phyloP scores from a whole-genome alignment of 2,113 vertebrate species.

The Thomomys bottae region DNA sequence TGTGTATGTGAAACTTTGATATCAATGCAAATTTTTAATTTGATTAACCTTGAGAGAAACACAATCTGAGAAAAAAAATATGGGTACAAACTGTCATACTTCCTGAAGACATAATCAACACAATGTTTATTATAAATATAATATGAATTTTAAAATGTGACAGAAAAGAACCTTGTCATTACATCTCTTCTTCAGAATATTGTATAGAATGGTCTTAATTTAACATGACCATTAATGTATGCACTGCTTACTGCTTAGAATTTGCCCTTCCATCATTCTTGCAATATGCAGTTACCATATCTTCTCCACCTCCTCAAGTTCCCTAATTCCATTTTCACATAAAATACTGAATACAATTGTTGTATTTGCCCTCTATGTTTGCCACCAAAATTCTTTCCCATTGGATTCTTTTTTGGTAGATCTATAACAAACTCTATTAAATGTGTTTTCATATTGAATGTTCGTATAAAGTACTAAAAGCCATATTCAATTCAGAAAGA shows the following conservation, averaged over 20 bases:
- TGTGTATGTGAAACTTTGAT: neutral
- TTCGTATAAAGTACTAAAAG: conserved; percentile 60
- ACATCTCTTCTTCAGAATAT: neutral
- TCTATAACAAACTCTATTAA: conserved; percentile 57
- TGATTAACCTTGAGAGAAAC: neutral
- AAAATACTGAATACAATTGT: too few species aligned
- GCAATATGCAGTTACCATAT: too few species aligned
- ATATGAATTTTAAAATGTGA: conserved; percentile 45
- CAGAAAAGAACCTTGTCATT: conserved; percentile 38
- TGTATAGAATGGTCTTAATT: too few species aligned
- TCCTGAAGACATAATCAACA: neutral
- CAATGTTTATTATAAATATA: too few species aligned
- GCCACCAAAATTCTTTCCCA: conserved; percentile 44
- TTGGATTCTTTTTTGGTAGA: conserved; percentile 36
- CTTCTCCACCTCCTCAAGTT: too few species aligned
- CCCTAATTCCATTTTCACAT: too few species aligned
- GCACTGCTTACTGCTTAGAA: too few species aligned
- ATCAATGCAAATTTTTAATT: neutral
- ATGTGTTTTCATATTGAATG: conserved; percentile 71
- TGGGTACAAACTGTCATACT: neutral
- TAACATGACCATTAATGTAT: too few species aligned
- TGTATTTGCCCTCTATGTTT: neutral
- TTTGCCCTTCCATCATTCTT: too few species aligned
- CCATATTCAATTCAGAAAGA: conserved; percentile 42
- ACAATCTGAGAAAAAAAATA: neutral